Evolutionary conservation across 2,797 vertebrate species (phyloP), one percentile per base, ranked within the genome.

Genomic region (Rallus crepitans): DNA sequence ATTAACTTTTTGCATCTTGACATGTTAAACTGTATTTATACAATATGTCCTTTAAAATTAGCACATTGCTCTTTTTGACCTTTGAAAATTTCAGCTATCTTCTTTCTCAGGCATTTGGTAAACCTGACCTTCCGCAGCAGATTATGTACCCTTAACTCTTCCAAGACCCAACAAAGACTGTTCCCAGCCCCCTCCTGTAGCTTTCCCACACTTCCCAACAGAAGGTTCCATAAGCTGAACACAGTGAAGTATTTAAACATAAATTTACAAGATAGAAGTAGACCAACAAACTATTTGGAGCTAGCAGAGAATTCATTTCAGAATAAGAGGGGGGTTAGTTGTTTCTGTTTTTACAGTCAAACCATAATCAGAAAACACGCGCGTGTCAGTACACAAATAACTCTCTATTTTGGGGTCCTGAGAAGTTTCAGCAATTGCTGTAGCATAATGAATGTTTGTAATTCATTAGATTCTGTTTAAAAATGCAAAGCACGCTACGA

Each of bases 401-500:
- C 96, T 95, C 96, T 96, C 96, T 98, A 97, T 97, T 96, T 98
- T 93, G 96, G 94, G 95, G 97, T 97, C 95, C 95, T 97, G 97
- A 97, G 97, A 97, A 97, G 96, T 98, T 98, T 97, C 97, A 96
- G 96, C 84, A 95, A 96, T 96, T 96, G 96, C 95, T 79, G 83
- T 92, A 87, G 95, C 87, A 82, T 97, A 97, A 98, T 98, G 96
- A 98, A 97, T 96, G 97, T 98, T 98, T 97, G 97, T 86, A 96
- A 97, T 98, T 98, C 96, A 98, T 96, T 95, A 92, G 97, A 92
- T 95, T 94, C 97, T 95, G 84, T 86, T 97, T 98, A 97, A 95
- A 98, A 97, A 98, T 98, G 97, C 98, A 97, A 96, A 97, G 97
- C 97, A 97, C 97, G 92, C 97, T 89, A 95, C 89, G 37, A 96